These are phyloP conservation scores for Jacana jacana DNA, from an alignment of 2,113 vertebrate species.

Conservation along the genomic window DNA sequence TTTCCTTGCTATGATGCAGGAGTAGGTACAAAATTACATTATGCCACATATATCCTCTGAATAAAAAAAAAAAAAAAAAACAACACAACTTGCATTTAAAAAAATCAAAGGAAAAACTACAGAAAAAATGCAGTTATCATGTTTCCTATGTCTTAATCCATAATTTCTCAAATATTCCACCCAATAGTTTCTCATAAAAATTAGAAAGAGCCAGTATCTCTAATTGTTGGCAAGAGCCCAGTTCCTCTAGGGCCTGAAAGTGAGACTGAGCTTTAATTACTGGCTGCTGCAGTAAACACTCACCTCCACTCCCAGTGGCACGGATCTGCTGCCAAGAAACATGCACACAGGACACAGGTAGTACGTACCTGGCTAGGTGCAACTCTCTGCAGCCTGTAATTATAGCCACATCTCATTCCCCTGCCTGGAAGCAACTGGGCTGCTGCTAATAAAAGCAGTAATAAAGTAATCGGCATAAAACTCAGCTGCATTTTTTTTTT, in stretches of 20 bases:
- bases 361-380: not conserved
- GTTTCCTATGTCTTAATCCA: not conserved
- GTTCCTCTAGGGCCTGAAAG: constrained; percentile 23
- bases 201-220: not conserved
- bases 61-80: not conserved
- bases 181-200: not conserved
- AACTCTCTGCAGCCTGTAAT: not conserved
- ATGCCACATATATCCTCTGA: not conserved
- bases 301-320: constrained; percentile 6
- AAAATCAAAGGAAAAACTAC: not conserved
- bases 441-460: not conserved
- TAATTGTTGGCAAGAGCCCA: not conserved
- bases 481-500: not conserved
- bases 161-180: not conserved
- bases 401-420: not conserved
- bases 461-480: not conserved
- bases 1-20: no score
- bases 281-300: not conserved
- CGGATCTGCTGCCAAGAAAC: constrained; percentile 3
- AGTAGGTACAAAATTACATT: not conserved
- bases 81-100: not conserved
- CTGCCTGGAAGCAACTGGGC: not conserved
- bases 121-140: not conserved
- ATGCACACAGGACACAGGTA: not conserved
- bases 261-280: constrained; percentile 20